Percentiles rank a stretch among this genome's conserved stretches.
These are phyloP conservation scores for Apistogramma diplotaenia DNA, from an alignment of 2,113 vertebrate genomes.

Conservation along the genomic window DNA sequence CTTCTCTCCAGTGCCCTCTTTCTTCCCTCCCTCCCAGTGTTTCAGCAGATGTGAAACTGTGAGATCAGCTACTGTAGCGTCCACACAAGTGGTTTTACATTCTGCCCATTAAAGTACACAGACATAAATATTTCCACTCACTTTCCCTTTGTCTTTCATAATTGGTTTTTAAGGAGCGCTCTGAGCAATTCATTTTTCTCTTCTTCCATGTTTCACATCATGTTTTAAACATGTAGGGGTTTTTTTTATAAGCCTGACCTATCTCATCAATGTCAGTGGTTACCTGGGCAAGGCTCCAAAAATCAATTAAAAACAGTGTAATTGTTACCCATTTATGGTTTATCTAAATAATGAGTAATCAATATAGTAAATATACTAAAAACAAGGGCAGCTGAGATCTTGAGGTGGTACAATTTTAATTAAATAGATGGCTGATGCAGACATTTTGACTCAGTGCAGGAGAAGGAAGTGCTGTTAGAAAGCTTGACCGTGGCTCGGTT, in stretches of 20 bases:
- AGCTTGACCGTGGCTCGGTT: neutral
- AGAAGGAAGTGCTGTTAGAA: neutral
- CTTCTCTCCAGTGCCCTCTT: neutral
- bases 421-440: neutral
- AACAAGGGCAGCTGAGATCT: neutral
- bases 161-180: slow-evolving; percentile 15
- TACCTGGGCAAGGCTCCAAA: neutral
- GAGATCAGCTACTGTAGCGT: neutral
- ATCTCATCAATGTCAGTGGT: neutral
- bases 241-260: no score
- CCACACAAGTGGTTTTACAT: neutral
- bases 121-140: neutral
- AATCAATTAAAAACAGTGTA: neutral
- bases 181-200: neutral
- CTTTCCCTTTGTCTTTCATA: slow-evolving; percentile 28
- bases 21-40: neutral
- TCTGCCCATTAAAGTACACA: neutral
- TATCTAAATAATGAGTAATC: neutral
- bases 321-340: neutral
- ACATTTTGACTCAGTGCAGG: neutral
- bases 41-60: slow-evolving; percentile 9
- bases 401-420: neutral
- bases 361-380: neutral
- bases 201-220: neutral
- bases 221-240: neutral